Evolutionary conservation across 2,797 vertebrate genomes (phyloP), one percentile per base, ranked within the genome.

Genomic region (Cossypha dichroa): DNA sequence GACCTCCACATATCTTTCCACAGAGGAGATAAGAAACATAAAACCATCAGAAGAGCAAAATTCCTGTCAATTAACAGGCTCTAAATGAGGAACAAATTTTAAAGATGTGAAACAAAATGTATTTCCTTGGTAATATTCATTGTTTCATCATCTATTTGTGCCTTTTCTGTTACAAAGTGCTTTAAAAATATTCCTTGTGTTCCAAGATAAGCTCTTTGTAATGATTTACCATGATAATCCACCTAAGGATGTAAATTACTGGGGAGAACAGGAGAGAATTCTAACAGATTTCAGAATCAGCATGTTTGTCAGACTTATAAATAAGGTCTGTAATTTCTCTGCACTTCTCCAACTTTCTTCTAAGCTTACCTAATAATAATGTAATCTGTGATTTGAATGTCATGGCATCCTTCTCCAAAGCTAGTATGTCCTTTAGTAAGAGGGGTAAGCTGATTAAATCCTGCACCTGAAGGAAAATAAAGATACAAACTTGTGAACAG

Each of bases 381-480:
- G 67, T 68, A 84, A 84, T 74, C 56, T 69, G 63, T 73, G 66
- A 91, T 94, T 85, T 75, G 64, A 91, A 83, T 46, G 54, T 58
- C 72, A 48, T 55, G 26, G 21, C 40, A 81, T 46, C 68, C 23
- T 77, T 33, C 90, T 88, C 75, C 69, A 86, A 75, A 92, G 23
- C 62, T 63, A 31, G 46, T 41, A 64, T 58, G 62, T 72, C 66
- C 68, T 83, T 75, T 78, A 83, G 55, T 78, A 43, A 83, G 60
- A 75, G 46, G 41, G 19, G 60, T 75, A 94, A 90, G 54, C 22
- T 93, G 89, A 90, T 92, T 93, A 90, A 83, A 68, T 77, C 59
- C 63, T 74, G 67, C 41, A 62, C 29, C 54, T 78, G 66, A 75
- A 75, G 58, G 48, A 60, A 94, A 79, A 62, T 77, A 75, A 88